Percentiles rank a stretch among this genome's conserved stretches.
Conservation (phyloP, 2,113 vertebrate species). For the Vulpes lagopus region DNA sequence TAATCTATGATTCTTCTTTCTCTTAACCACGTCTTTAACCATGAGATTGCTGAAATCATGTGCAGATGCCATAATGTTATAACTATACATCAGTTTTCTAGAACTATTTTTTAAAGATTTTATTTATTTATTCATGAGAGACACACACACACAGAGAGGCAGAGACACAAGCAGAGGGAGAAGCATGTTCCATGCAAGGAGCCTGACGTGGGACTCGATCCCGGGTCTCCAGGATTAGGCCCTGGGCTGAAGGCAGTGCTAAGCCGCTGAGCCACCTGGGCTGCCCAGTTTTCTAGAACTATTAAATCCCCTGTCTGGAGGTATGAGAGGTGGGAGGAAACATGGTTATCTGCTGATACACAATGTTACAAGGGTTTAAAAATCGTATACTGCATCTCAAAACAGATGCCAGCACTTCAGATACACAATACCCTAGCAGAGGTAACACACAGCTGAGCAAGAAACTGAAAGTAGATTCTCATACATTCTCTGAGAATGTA, state of each 20-base stretch:
- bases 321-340: not conserved
- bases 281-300: not conserved
- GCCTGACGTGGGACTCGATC: too few relatives aligned
- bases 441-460: not conserved
- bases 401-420: not conserved
- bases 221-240: too few relatives aligned
- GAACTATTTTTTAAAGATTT: not conserved
- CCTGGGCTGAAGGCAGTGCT: too few relatives aligned
- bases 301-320: not conserved
- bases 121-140: too few relatives aligned
- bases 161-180: too few relatives aligned
- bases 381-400: not conserved
- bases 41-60: not conserved
- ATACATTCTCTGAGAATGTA: not conserved
- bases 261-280: too few relatives aligned
- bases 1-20: not conserved
- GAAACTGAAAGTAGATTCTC: not conserved
- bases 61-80: not conserved
- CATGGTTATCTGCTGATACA: not conserved
- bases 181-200: too few relatives aligned
- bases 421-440: not conserved
- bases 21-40: not conserved
- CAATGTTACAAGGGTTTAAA: not conserved
- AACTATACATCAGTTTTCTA: not conserved
- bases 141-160: too few relatives aligned